These are phyloP conservation scores for Aphyosemion australe DNA, from an alignment of 2,113 vertebrate species.

Conservation along the genomic window DNA sequence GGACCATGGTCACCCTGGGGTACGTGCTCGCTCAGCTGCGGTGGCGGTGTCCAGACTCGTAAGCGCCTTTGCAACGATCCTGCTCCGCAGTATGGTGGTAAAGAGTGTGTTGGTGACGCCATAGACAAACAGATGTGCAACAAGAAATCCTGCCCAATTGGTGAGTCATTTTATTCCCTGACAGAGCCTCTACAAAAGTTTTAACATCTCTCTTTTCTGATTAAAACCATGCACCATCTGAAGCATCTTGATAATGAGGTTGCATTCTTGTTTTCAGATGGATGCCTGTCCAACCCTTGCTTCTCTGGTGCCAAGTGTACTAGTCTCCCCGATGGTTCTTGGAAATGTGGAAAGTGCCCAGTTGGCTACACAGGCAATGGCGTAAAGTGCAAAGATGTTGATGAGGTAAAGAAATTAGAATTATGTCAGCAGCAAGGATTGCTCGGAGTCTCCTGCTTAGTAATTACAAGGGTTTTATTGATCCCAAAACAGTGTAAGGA, in stretches of 20 bases:
- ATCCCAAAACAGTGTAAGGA: slow-evolving; percentile 85
- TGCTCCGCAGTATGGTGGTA: slow-evolving; percentile 88
- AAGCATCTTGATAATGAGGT: slow-evolving; percentile 1
- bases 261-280: slow-evolving; percentile 81
- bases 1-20: slow-evolving; percentile 98
- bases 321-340: slow-evolving; percentile 92
- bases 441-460: not conserved
- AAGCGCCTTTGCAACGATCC: slow-evolving; percentile 95
- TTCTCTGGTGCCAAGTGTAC: slow-evolving; percentile 90
- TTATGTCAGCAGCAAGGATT: not conserved
- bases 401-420: slow-evolving; percentile 84
- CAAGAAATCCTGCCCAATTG: slow-evolving; percentile 78
- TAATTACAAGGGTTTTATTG: not conserved
- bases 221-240: slow-evolving; percentile 10
- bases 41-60: slow-evolving; percentile 88
- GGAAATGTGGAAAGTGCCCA: slow-evolving; percentile 95
- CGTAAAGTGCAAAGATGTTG: slow-evolving; percentile 88
- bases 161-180: slow-evolving; percentile 57
- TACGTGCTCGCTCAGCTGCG: slow-evolving; percentile 89
- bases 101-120: slow-evolving; percentile 88
- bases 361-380: slow-evolving; percentile 91
- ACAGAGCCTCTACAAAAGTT: not conserved
- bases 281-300: slow-evolving; percentile 96
- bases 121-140: slow-evolving; percentile 88
- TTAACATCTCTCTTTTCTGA: not conserved